Evolutionary conservation across 2,888 invertebrate genomes (phyloP).

Genomic region (Diarsia mendica): DNA sequence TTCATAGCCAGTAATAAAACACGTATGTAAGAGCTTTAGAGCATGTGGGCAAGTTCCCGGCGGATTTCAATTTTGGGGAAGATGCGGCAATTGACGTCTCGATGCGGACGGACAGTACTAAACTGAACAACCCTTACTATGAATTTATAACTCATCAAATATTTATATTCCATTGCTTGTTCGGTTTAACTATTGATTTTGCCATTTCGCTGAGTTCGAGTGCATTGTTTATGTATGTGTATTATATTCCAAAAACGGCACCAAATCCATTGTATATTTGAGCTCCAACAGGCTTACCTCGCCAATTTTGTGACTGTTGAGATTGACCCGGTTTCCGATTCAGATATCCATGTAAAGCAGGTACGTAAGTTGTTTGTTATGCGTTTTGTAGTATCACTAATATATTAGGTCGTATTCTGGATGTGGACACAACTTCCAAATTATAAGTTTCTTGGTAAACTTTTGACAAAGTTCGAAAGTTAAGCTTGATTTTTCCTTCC

Average conservation of each 20-base stretch:
- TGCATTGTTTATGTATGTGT: conserved; percentile 66
- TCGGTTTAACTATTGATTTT: conserved; percentile 79
- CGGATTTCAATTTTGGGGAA: conserved; percentile 18
- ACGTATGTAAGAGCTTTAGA: conserved; percentile 15
- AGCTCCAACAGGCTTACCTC: conserved; percentile 60
- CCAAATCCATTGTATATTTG: conserved; percentile 60
- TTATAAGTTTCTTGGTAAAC: conserved; percentile 16
- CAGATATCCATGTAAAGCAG: conserved; percentile 58
- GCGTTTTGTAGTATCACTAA: conserved; percentile 32
- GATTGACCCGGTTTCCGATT: conserved; percentile 65
- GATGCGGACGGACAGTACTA: conserved; percentile 53
- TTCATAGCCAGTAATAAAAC: conserved; percentile 11
- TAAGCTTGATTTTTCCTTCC: conserved; percentile 24
- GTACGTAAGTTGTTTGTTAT: conserved; percentile 55
- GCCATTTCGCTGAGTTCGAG: conserved; percentile 67
- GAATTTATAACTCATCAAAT: conserved; percentile 69
- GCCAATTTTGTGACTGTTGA: conserved; percentile 65
- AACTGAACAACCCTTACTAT: conserved; percentile 55
- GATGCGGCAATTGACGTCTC: conserved; percentile 47
- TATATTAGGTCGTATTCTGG: conserved; percentile 4
- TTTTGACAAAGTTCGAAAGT: conserved; percentile 29
- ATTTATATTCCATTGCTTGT: conserved; percentile 72
- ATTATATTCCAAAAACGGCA: conserved; percentile 57
- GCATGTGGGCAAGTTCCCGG: conserved; percentile 9
- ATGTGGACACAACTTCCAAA: background rate